Evolutionary conservation across 2,888 invertebrate genomes (phyloP), one percentile per base, ranked within the genome.

Genomic region (Spisula subtruncata): DNA sequence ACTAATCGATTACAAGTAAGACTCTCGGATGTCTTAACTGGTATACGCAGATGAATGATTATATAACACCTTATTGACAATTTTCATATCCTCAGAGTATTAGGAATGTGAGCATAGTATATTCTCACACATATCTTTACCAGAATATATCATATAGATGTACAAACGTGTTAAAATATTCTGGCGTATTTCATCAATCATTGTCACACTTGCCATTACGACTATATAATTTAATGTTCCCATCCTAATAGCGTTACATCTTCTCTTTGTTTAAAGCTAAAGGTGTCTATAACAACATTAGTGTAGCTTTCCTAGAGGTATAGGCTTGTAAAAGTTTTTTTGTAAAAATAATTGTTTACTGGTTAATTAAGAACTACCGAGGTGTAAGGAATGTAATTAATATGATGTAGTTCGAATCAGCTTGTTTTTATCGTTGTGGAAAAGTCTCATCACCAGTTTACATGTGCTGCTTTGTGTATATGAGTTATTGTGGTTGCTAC

Each of bases 371-470:
- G 25, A 66, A 25, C 14, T n/a, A 60, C 60, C 18, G 60, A 60
- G 60, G 60, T 60, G 60, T 60, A 18, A 60, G 60, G n/a, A n/a
- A 20, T n/a, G 60, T 60, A 60, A 60, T 60, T n/a, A 60, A 20
- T 60, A 20, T 25, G n/a, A 60, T 60, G 1, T 60, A 2, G 60
- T 60, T 60, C 14, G 60, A 60, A 60, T 14, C 60, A 20, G 18
- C 18, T 8, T 2, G 18, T 54, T 14, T 18, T 54, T 41, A 41
- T 8, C 41, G 41, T 5, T 41, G 41, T 41, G 41, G 41, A 41
- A 41, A 41, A 41, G 8, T 5, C 41, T 41, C 2, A 41, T 41
- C 41, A 41, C 8, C 8, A 41, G 41, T 41, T 41, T 41, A 41
- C 41, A 41, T 41, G 41, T 41, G 41, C 41, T 2, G 8, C 41